Base-by-base conservation (phyloP, 2,113 vertebrate genomes). In the Sinocyclocheilus anshuiensis region DNA sequence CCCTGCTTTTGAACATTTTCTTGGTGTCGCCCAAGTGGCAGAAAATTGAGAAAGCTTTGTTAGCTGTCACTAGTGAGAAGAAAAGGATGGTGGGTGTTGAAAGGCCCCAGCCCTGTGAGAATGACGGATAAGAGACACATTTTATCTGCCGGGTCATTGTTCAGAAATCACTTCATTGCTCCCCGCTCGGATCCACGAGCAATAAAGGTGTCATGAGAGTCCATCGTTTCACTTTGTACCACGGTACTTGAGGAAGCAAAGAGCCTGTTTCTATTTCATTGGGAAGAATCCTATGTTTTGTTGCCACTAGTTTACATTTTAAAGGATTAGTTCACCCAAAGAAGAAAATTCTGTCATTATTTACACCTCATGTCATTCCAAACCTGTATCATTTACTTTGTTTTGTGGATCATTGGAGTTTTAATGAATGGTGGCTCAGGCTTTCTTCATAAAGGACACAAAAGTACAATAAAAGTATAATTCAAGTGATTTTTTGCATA, bases 11-110 rank as follows among this genome's bases (percentile, higher is more conserved):
- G 80, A 89, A 91, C 90, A 77, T 87, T 88, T 92, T 77, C 87
- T 86, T 87, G 91, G 59, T 86, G 77, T 61, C 83, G 90, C 81
- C 77, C 77, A 75, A 92, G 87, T 87, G 86, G 90, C 87, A 92
- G 90, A 92, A 88, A 86, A 90, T 91, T 93, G 90, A 89, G 87
- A 86, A 88, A 91, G 88, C 90, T 94, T 94, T 94, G 92, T 93
- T 83, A 48, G 15, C 61, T 84, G 89, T 91, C 91, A 74, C 79
- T 50, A 85, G 87, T 85, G 45, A 82, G 86, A 91, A 91, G 90
- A 92, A 92, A 89, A 88, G 88, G 88, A 76, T 86, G 72, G 86
- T 77, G 86, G 90, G 90, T 87, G 59, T 86, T 77, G 53, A 72
- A 81, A 87, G 84, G 90, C 81, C 86, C 86, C 77, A 77, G 77